phyloP scores from a whole-genome alignment of 2,888 invertebrate species.

The Argynnis bischoffii region DNA sequence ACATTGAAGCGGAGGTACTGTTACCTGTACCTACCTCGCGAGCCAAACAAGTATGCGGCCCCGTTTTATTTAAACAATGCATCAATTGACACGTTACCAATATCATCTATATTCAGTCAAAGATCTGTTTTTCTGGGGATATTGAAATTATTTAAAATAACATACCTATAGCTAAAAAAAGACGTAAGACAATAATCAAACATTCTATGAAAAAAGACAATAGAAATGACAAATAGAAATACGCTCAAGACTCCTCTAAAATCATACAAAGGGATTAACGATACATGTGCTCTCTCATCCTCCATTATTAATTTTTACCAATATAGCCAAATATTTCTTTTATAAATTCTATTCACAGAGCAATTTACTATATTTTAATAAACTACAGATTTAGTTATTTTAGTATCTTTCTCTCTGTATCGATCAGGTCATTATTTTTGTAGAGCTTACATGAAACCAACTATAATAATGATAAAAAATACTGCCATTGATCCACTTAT shows the following conservation, averaged over 20 bases:
- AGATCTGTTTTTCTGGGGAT: background rate
- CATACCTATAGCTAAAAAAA: background rate
- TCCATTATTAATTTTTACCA: too few species aligned
- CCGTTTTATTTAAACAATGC: slow-evolving; percentile 57
- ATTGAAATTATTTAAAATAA: background rate
- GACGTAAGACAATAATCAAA: background rate
- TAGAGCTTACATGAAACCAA: too few species aligned
- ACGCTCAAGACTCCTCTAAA: background rate
- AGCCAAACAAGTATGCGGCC: slow-evolving; percentile 58
- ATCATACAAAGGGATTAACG: too few species aligned
- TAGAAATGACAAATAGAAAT: background rate
- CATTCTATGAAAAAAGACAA: background rate
- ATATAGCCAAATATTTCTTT: too few species aligned
- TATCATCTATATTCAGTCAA: slow-evolving; percentile 2
- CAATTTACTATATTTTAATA: too few species aligned
- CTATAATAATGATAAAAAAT: too few species aligned
- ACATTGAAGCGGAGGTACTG: slow-evolving; percentile 62
- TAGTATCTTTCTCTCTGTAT: too few species aligned
- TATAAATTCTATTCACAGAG: too few species aligned
- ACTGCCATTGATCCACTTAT: too few species aligned
- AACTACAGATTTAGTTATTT: too few species aligned
- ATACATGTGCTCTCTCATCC: too few species aligned
- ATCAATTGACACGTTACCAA: slow-evolving; percentile 67
- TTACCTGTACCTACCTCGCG: slow-evolving; percentile 50
- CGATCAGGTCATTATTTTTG: too few species aligned